Base-by-base conservation (phyloP, 35 echinoderm and acorn worm genomes). In the Apostichopus californicus region DNA sequence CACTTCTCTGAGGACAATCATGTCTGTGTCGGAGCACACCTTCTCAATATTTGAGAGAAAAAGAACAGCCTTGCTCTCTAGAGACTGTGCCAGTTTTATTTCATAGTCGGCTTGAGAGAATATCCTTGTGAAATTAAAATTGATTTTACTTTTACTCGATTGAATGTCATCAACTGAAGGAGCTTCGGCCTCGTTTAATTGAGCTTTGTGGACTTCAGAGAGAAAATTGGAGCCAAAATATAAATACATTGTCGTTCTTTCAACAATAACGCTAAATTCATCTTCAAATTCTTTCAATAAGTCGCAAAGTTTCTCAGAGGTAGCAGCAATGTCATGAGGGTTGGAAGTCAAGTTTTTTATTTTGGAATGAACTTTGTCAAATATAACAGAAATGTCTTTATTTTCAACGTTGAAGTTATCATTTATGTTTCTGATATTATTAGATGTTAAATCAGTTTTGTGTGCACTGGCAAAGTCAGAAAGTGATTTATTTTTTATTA, bases 341-440 rank as follows among this genome's bases (percentile, higher is more conserved):
- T 73, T 65, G 12, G 10, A 20, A 26, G 56, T 72, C 8, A 88
- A 20, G 46, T 14, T 17, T 68, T 53, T 52, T 21, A 88, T 9
- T 11, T 13, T 65, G 17, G 61, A 88, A 4, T 65, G 60, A 25
- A 63, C 22, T 7, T 28, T 28, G 2, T 88, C 86, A 54, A 88
- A 88, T 59, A 11, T 25, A 1, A 18, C n/a, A 8, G 70, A 10
- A 0, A 28, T 55, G 8, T 28, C 34, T 57, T 14, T 6, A 20
- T 73, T 24, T 55, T 64, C n/a, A 65, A 88, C 61, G 72, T 65
- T 65, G 54, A 88, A 88, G 58, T 55, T 88, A 25, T 88, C n/a
- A 11, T 71, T 88, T 15, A 88, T 11, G 9, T 6, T 9, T 20
- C 59, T 59, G 13, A 88, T n/a, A 46, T 88, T 63, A 71, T 25